Evolutionary conservation across 2,113 vertebrate species (phyloP).

Genomic region (Pampusana beccarii): DNA sequence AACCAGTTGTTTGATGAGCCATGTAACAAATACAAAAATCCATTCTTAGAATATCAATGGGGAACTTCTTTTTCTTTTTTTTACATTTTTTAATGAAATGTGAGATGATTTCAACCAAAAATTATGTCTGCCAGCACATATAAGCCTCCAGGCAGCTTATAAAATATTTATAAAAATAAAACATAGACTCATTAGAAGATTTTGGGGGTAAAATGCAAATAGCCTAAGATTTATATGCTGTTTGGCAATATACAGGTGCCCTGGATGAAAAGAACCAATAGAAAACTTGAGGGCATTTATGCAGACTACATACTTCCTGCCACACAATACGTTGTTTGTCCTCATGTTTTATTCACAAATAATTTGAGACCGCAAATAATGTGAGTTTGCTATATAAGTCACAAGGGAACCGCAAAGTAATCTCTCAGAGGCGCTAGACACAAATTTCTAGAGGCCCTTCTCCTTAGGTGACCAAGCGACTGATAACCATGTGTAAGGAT

Average conservation of each 20-base stretch:
- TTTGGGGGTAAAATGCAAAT: constrained; percentile 36
- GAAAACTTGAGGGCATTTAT: constrained; percentile 48
- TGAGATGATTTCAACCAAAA: constrained; percentile 38
- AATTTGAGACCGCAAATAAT: neutral
- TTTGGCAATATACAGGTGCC: constrained; percentile 35
- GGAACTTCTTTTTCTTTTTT: neutral
- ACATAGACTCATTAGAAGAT: constrained; percentile 37
- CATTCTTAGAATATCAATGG: constrained; percentile 29
- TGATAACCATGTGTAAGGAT: neutral
- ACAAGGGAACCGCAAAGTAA: neutral
- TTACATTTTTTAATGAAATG: neutral
- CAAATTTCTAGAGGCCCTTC: neutral
- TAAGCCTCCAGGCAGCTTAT: constrained; percentile 4
- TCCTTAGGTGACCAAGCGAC: neutral
- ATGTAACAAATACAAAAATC: constrained; percentile 25
- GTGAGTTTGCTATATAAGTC: neutral
- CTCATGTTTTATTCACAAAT: neutral
- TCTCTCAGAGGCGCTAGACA: neutral
- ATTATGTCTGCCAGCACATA: neutral
- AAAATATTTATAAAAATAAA: constrained; percentile 44
- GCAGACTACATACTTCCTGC: neutral
- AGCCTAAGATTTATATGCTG: constrained; percentile 2
- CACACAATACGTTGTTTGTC: constrained; percentile 31
- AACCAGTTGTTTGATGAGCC: constrained; percentile 44
- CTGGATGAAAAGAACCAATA: neutral